A percentile compares a stretch with the other conserved stretches of the same genome.
These are phyloP conservation scores for Agrochola lota DNA, from an alignment of 2,888 invertebrate genomes.

Conservation along the genomic window DNA sequence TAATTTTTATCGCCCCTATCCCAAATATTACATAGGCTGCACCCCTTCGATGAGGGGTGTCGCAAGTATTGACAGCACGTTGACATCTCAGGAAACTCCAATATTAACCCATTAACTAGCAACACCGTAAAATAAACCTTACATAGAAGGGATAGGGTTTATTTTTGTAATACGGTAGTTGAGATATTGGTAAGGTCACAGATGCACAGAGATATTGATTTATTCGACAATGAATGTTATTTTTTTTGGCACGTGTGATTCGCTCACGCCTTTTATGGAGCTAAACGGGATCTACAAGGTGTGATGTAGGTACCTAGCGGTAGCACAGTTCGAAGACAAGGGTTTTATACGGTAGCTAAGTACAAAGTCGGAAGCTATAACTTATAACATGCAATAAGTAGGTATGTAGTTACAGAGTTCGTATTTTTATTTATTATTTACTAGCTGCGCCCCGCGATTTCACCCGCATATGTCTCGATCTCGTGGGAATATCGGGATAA, in stretches of 20 bases:
- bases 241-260: conserved; percentile 11
- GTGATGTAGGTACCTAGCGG: background rate
- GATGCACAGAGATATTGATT: conserved; percentile 51
- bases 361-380: background rate
- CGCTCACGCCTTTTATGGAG: conserved; percentile 18
- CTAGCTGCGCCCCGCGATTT: too few species aligned
- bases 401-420: background rate
- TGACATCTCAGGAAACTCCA: conserved; percentile 27
- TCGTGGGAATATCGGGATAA: too few species aligned
- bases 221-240: conserved; percentile 32
- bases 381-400: background rate
- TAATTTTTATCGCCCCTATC: conserved; percentile 35
- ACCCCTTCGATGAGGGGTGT: conserved; percentile 44
- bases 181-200: conserved; percentile 14
- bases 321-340: conserved; percentile 3
- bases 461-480: too few species aligned
- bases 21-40: conserved; percentile 45
- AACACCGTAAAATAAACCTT: conserved; percentile 14
- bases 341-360: background rate
- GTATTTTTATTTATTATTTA: background rate
- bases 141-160: rapidly evolving
- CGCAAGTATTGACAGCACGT: conserved; percentile 51
- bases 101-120: conserved; percentile 13
- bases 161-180: conserved; percentile 1
- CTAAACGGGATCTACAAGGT: conserved; percentile 36